Percentiles rank a stretch among this genome's conserved stretches.
phyloP scores from a whole-genome alignment of 2,888 invertebrate genomes.

The Frankliniella fusca region DNA sequence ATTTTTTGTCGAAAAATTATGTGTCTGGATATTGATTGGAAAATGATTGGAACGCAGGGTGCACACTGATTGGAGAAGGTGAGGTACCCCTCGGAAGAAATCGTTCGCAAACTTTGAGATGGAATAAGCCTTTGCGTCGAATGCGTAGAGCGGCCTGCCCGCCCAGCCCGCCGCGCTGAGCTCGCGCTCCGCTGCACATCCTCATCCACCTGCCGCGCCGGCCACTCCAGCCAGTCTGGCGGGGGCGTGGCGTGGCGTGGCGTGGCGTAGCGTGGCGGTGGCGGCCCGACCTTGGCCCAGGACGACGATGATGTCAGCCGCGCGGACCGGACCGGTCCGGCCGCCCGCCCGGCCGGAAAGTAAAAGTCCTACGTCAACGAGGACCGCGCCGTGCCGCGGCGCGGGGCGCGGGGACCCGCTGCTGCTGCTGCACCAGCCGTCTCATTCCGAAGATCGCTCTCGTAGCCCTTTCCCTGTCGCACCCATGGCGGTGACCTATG shows the following conservation, averaged over 20 bases:
- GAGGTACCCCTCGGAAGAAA: no score
- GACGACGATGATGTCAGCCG: slow-evolving; percentile 14
- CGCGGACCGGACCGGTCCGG: slow-evolving; percentile 12
- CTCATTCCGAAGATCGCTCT: no score
- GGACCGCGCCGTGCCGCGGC: neutral
- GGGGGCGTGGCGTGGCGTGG: neutral
- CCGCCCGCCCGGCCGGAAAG: neutral
- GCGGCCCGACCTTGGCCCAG: slow-evolving; percentile 17
- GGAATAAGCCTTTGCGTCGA: no score
- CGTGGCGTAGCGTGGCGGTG: neutral
- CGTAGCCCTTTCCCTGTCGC: no score
- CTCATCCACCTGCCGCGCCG: neutral
- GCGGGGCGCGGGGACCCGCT: no score
- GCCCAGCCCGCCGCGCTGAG: neutral
- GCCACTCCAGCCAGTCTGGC: neutral
- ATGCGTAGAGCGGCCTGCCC: neutral
- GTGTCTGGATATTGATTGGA: no score
- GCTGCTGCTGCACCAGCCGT: neutral
- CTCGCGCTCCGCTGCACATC: neutral
- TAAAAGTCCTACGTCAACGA: slow-evolving; percentile 20
- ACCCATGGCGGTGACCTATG: no score
- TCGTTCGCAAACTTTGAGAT: no score
- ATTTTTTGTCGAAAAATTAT: no score
- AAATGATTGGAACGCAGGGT: no score
- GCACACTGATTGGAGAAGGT: no score